Evolutionary conservation across 2,888 invertebrate species (phyloP).

Genomic region (Synergus japonicus): DNA sequence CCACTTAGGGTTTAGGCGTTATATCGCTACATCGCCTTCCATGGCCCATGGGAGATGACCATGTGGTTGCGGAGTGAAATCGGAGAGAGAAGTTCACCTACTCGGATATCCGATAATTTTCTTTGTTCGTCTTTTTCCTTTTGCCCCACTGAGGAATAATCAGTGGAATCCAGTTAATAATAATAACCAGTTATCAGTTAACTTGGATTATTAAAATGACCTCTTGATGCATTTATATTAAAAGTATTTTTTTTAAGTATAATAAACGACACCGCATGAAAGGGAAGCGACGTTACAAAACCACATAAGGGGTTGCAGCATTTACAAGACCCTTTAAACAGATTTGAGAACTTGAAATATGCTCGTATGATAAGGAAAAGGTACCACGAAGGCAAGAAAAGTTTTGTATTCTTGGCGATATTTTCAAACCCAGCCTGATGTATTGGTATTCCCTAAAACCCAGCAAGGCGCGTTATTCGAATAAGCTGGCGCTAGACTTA

Average conservation of each 20-base stretch:
- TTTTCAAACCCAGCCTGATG: not conserved
- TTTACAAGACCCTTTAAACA: no score
- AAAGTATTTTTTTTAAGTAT: not conserved
- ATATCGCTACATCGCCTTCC: constrained; percentile 54
- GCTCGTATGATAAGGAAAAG: not conserved
- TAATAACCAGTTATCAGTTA: no score
- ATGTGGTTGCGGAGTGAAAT: constrained; percentile 47
- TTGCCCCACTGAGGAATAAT: not conserved
- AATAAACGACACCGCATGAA: no score
- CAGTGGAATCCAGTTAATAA: no score
- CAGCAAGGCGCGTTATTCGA: not conserved
- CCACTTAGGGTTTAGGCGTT: constrained; percentile 52
- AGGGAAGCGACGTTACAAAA: not conserved
- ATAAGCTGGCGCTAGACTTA: not conserved
- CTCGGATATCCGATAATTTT: constrained; percentile 52
- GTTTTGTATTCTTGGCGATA: not conserved
- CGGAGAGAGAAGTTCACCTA: constrained; percentile 15
- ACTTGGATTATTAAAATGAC: no score
- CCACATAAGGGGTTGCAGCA: not conserved
- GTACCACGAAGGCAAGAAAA: not conserved
- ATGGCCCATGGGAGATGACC: constrained; percentile 62
- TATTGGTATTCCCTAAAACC: not conserved
- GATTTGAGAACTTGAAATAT: not conserved
- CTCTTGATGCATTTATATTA: not conserved
- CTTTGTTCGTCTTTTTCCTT: not conserved